Evolutionary conservation across 2,113 vertebrate genomes (phyloP).

Genomic region (Pseudorectes ferrugineus): DNA sequence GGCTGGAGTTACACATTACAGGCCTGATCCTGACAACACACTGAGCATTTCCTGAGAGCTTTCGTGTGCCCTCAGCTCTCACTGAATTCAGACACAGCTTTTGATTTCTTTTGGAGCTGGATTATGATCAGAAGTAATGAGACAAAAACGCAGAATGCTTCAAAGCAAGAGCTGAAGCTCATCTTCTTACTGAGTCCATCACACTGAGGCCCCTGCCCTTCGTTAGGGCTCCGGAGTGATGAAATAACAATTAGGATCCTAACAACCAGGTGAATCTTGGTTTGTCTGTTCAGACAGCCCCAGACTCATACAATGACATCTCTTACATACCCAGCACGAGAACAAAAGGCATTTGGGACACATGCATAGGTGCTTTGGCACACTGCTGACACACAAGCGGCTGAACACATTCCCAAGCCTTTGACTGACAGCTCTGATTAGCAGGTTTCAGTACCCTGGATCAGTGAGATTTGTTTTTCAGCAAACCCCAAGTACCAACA

Average conservation of each 20-base stretch:
- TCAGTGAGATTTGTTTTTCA: neutral
- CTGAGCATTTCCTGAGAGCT: constrained; percentile 11
- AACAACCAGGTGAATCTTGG: neutral
- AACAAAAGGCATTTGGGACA: neutral
- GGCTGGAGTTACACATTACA: constrained; percentile 16
- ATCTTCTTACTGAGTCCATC: neutral
- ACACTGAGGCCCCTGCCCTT: neutral
- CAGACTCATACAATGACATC: neutral
- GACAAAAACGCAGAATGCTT: neutral
- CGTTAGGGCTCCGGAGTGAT: fast-evolving
- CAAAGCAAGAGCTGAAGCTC: neutral
- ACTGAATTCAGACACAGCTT: neutral
- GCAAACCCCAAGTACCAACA: neutral
- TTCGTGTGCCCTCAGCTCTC: neutral
- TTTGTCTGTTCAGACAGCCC: neutral
- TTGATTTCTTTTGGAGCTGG: constrained; percentile 24
- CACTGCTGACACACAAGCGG: neutral
- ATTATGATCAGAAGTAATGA: constrained; percentile 33
- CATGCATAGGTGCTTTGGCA: neutral
- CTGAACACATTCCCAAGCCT: neutral
- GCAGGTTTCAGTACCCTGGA: neutral
- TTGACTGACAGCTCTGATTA: neutral
- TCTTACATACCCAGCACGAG: neutral
- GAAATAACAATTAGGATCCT: neutral
- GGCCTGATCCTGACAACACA: constrained; percentile 50